Evolutionary conservation across 2,113 vertebrate species (phyloP).

Genomic region (Nematolebias whitei): DNA sequence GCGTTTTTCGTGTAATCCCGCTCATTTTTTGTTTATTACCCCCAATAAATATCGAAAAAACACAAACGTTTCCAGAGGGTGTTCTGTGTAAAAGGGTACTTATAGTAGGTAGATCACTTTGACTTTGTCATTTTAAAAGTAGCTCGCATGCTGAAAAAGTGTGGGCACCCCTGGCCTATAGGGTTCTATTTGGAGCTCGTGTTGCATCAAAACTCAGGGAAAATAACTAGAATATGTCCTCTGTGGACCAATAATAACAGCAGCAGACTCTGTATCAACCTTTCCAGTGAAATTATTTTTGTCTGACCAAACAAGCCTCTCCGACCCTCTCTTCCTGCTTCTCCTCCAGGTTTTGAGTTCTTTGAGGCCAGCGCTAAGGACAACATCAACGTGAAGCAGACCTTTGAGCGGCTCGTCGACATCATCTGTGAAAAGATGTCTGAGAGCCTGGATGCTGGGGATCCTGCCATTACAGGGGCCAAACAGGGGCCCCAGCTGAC

Average conservation of each 20-base stretch:
- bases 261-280: background rate
- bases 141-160: no score
- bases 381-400: constrained; percentile 97
- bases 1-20: no score
- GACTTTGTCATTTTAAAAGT: no score
- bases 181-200: background rate
- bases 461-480: constrained; percentile 83
- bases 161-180: no score
- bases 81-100: no score
- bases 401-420: constrained; percentile 95
- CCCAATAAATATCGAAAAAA: no score
- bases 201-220: background rate
- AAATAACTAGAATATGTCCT: background rate
- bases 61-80: no score
- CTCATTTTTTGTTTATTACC: no score
- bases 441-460: constrained; percentile 89
- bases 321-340: constrained; percentile 1
- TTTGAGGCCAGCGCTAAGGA: constrained; percentile 98
- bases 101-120: no score
- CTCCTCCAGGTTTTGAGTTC: constrained; percentile 89
- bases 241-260: background rate
- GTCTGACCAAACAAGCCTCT: background rate
- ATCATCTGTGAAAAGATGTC: constrained; percentile 99
- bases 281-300: background rate
- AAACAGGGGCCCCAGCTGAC: constrained; percentile 90